These are phyloP conservation scores for Planococcus citri DNA, from an alignment of 1,140 invertebrate genomes.

Conservation along the genomic window DNA sequence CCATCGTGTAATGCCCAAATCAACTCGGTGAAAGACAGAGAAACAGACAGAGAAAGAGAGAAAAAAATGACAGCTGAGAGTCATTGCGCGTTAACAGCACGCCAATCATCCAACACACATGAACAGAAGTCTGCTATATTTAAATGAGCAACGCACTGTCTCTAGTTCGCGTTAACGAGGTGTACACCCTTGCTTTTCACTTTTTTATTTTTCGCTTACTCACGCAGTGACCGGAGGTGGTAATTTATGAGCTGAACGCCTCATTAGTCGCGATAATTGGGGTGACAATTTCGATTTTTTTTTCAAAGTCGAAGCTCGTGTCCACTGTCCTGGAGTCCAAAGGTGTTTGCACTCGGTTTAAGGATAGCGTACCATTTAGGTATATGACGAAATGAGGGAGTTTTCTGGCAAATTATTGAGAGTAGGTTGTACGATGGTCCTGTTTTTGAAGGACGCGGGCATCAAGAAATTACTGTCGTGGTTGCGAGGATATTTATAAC, in stretches of 20 bases:
- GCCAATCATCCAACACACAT: not conserved
- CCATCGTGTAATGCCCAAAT: not conserved
- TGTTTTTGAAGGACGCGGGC: no score
- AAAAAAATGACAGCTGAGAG: constrained; percentile 10
- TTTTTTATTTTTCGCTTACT: not conserved
- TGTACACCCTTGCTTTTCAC: not conserved
- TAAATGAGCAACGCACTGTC: not conserved
- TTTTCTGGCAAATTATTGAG: no score
- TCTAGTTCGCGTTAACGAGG: not conserved
- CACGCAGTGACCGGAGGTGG: not conserved
- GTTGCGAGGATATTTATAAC: no score
- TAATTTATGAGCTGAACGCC: not conserved
- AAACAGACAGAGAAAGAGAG: not conserved
- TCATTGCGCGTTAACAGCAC: constrained; percentile 1
- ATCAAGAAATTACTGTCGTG: no score
- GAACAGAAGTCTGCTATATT: not conserved
- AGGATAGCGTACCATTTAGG: no score
- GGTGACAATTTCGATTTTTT: no score
- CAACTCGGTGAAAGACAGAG: not conserved
- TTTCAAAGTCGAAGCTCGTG: no score
- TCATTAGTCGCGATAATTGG: no score
- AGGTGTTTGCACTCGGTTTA: no score
- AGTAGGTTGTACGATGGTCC: no score
- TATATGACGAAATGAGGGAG: no score
- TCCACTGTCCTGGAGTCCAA: no score